Evolutionary conservation across 2,113 vertebrate genomes (phyloP), one percentile per base, ranked within the genome.

Genomic region (Diphyllodes magnificus): DNA sequence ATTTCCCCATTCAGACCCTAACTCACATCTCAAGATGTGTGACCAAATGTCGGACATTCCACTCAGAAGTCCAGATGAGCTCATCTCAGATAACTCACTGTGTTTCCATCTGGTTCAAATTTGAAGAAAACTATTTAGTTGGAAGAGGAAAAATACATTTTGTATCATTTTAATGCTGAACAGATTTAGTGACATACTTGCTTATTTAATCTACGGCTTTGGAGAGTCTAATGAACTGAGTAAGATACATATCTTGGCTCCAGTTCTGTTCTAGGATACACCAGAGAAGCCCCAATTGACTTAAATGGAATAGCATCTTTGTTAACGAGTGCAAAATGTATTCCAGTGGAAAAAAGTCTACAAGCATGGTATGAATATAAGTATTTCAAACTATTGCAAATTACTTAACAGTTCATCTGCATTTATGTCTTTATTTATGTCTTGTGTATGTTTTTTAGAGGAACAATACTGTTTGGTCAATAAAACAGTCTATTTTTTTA

Each of bases 101-200:
- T 95, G 96, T 97, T 95, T 92, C 97, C 98, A 97, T 98, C 97
- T 97, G 98, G 96, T 97, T 98, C 95, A 97, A 94, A 97, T 98
- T 97, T 97, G 95, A 96, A 96, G 95, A 95, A 97, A 98, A 97
- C 96, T 97, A 96, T 98, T 96, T 96, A 90, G 96, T 35, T 98
- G 96, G 97, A 98, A 96, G 84, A 96, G 96, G 97, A 96, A 98
- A 97, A 98, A 97, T 93, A 97, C 97, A 96, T 97, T 97, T 96
- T 98, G 97, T 97, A 97, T 98, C 96, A 97, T 97, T 96, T 97
- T 98, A 98, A 98, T 98, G 95, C 97, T 89, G 95, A 98, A 97
- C 97, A 98, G 98, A 97, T 98, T 98, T 96, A 96, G 92, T 97
- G 95, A 96, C 96, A 97, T 94, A 95, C 92, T 96, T 96, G 97